Percentiles rank a stretch among this genome's conserved stretches.
phyloP scores from a whole-genome alignment of 2,888 invertebrate species.

The Bugula neritina region DNA sequence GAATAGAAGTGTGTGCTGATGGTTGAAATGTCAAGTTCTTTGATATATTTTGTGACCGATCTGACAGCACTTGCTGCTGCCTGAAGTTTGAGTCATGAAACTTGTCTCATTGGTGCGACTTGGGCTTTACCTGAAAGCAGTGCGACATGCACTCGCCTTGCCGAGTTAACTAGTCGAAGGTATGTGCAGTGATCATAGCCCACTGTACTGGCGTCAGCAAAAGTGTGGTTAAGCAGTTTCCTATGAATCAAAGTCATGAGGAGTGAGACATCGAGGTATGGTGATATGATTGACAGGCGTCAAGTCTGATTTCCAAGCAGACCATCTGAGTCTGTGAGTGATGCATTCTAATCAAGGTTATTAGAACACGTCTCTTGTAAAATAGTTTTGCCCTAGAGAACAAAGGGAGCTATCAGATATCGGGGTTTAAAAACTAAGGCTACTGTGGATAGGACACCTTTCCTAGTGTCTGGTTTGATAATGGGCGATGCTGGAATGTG shows the following conservation, averaged over 20 bases:
- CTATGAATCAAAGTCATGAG: too few species aligned
- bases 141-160: not conserved
- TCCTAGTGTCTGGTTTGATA: constrained; percentile 30
- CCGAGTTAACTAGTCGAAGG: not conserved
- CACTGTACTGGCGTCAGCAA: not conserved
- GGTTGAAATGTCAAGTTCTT: not conserved
- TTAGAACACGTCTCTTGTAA: too few species aligned
- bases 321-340: too few species aligned
- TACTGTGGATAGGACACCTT: constrained; percentile 32
- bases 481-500: constrained; percentile 28
- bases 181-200: not conserved
- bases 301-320: too few species aligned
- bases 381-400: constrained; percentile 29
- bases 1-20: not conserved
- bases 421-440: constrained; percentile 33
- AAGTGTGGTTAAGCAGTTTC: too few species aligned
- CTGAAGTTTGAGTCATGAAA: not conserved
- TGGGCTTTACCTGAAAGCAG: not conserved
- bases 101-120: not conserved
- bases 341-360: too few species aligned
- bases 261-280: too few species aligned
- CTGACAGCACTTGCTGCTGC: not conserved
- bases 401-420: constrained; percentile 32
- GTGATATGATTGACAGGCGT: too few species aligned
- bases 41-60: not conserved